These are phyloP conservation scores for Noturus placidus DNA, from an alignment of 2,113 vertebrate genomes.

Conservation along the genomic window DNA sequence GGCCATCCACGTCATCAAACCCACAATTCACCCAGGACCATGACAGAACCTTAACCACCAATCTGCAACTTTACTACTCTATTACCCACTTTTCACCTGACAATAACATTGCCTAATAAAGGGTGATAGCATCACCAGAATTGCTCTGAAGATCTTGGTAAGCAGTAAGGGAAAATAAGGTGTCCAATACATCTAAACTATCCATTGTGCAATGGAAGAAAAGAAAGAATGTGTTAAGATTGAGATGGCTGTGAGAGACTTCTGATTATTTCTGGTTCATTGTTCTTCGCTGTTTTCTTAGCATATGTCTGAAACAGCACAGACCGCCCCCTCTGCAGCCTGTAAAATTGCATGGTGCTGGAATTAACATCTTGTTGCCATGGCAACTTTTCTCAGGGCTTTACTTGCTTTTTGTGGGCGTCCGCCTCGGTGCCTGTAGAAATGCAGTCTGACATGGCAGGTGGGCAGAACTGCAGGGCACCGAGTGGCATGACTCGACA, in stretches of 20 bases:
- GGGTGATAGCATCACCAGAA: neutral
- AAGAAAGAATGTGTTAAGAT: neutral
- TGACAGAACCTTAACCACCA: neutral
- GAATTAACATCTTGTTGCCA: slow-evolving; percentile 38
- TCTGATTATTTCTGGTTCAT: no score
- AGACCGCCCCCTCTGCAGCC: neutral
- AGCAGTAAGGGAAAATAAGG: neutral
- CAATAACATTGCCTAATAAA: neutral
- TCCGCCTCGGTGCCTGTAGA: slow-evolving; percentile 18
- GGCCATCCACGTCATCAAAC: neutral
- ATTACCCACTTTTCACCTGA: neutral
- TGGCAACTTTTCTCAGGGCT: slow-evolving; percentile 28
- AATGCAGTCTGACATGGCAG: slow-evolving; percentile 37
- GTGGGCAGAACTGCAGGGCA: slow-evolving; percentile 21
- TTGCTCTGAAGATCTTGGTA: neutral
- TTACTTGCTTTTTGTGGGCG: neutral
- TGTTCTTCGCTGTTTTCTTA: neutral
- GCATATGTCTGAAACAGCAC: neutral
- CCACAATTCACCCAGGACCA: neutral
- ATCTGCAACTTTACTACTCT: neutral
- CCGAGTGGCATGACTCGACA: slow-evolving; percentile 19
- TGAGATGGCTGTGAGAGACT: neutral
- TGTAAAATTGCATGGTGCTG: slow-evolving; percentile 21
- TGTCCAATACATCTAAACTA: neutral
- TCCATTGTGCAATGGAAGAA: neutral